phyloP scores from a whole-genome alignment of 2,888 invertebrate species.

The Galerucella calmariensis region DNA sequence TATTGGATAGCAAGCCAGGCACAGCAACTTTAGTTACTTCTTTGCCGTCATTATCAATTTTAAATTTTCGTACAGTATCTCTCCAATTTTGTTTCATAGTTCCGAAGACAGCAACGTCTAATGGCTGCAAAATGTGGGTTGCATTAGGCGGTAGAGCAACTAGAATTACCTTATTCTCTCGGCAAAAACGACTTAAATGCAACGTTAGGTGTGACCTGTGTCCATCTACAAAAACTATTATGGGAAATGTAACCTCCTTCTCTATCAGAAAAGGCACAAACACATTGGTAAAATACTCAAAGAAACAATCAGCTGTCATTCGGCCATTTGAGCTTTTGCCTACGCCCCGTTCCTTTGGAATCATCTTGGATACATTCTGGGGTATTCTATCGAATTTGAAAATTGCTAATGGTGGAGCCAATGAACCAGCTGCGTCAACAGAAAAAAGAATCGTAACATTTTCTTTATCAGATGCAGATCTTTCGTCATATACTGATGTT shows the following conservation, averaged over 20 bases:
- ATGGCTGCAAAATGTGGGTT: not conserved
- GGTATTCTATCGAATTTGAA: conserved; percentile 22
- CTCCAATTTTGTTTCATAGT: not conserved
- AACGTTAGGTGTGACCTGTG: too few species aligned
- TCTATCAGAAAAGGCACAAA: too few species aligned
- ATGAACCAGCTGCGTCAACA: not conserved
- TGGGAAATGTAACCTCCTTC: too few species aligned
- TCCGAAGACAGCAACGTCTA: not conserved
- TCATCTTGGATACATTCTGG: conserved; percentile 11
- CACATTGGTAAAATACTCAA: too few species aligned
- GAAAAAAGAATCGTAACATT: too few species aligned
- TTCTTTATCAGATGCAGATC: too few species aligned
- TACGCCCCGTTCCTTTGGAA: conserved; percentile 20
- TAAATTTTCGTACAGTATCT: not conserved
- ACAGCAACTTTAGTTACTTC: not conserved
- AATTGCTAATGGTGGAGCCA: conserved; percentile 22
- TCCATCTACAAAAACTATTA: too few species aligned
- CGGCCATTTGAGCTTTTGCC: conserved; percentile 6
- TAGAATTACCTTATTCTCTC: not conserved
- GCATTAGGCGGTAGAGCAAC: not conserved
- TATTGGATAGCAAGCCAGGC: not conserved
- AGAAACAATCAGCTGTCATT: too few species aligned
- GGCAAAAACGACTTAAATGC: not conserved
- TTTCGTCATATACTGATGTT: too few species aligned
- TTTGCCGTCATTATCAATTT: not conserved